Base-by-base conservation (phyloP, 2,113 vertebrate species). In the Sturnus vulgaris region DNA sequence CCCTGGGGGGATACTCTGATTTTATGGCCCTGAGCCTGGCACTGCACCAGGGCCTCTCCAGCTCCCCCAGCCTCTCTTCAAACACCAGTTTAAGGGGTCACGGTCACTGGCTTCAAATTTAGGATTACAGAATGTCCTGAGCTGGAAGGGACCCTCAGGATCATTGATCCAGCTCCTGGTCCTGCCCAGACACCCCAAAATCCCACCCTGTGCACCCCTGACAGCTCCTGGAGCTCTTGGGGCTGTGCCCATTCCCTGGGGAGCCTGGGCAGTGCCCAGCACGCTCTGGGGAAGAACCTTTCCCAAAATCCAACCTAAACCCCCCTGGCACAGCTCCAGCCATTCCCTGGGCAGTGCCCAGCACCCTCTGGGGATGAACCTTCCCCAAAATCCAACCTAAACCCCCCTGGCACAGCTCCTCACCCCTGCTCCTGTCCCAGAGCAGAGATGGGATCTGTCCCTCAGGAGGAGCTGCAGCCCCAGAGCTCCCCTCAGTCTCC, bases 101-200 rank as follows among this genome's bases (percentile, higher is more conserved):
- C 28, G 37, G n/a, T 8, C 27, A 5, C 4, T 0, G 22, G 3
- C 39, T 39, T 37, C 50, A 28, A 12, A 15, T 13, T 30, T 1
- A 18, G 4, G 42, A 7, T 11, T 22, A 33, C 3, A 16, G 42
- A 12, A 37, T 7, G 4, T 17, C 37, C 37, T 37, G 50, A 50
- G 88, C 44, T 71, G 65, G 49, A 5, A 52, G 6, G 37, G 31
- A 70, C 56, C 40, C 50, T 22, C 42, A 47, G 31, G 12, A 22
- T 42, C 35, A 1, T 1, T 2, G 21, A 35, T 35, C 12, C 49
- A 42, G 1, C 50, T 6, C 46, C 53, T 60, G 64, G 9, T 28
- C 18, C 47, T 61, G 19, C 28, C 9, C n/a, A 39, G 2, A 53
- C 33, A 46, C 42, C 56, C 75, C 76, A 18, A 42, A 64, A 42